Evolutionary conservation across 2,888 invertebrate genomes (phyloP), one percentile per base, ranked within the genome.

Genomic region (Rapana venosa): DNA sequence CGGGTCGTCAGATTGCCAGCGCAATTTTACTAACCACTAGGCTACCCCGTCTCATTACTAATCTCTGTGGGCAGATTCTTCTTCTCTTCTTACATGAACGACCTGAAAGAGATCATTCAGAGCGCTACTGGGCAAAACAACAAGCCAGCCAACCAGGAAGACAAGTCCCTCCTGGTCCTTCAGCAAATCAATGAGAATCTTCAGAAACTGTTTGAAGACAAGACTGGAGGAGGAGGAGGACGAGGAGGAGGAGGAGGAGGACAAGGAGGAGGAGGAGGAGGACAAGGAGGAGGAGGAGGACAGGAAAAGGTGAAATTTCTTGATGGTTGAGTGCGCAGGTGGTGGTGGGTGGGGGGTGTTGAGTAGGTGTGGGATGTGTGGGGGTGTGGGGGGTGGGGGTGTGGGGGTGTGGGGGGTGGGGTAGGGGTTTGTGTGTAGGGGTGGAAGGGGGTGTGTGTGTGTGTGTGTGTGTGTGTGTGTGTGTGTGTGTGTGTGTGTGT

Each of bases 101-200:
- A 90, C n/a, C 70, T 90, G 83, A 90, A 87, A 36, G 90, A 90
- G 22, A 77, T 90, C n/a, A n/a, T 90, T 32, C 81, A 83, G 47
- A 87, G 81, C 47, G 84, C 61, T n/a, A 77, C 32, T 4, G 56
- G 85, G 4, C 61, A 22, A 35, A 26, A 81, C 13, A 36, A 1
- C 83, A 47, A 32, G 32, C 74, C 20, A 20, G 6, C 15, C 11
- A 13, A 11, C 6, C 30, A 89, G 4, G 85, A 84, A 4, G 89
- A 89, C 89, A 58, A 56, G 26, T 74, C 85, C 32, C 15, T 89
- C 26, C 11, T 77, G 36, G 74, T 89, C 2, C 74, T 89, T 47
- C 11, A 70, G 26, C 47, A 89, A 32, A 89, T 89, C 70, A 90
- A 90, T 74, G 87, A 90, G 35, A 89, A 85, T 74, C 20, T 89